Evolutionary conservation across 2,888 invertebrate genomes (phyloP), one percentile per base, ranked within the genome.

Genomic region (Deroplatys truncata): DNA sequence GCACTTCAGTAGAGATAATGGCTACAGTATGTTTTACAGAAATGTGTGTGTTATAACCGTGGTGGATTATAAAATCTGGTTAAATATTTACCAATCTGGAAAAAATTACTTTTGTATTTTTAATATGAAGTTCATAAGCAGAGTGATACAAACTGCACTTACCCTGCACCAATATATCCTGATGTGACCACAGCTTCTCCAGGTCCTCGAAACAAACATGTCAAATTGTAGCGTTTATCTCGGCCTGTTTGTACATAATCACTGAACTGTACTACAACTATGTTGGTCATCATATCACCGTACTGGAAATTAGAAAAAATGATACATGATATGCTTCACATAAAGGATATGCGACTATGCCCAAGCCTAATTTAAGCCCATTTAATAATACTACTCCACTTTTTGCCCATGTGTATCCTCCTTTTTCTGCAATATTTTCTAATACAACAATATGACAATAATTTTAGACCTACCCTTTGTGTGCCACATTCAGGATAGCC

Each of bases 401-500:
- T 43, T 43, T 7, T 43, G 43, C 10, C 13, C 43, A 43, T 13
- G 13, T 43, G 9, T 35, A 35, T 7, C 13, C 13, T 43, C 10
- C 13, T 43, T 5, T 5, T 13, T 43, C 13, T 10, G 43, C 43
- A 43, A 13, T 43, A 86, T 31, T 13, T 28, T 35, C 25, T 7
- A 84, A 84, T 31, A 28, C 1, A 28, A 84, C 5, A 15, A 28
- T 35, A 5, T 29, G 15, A 84, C 20, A 5, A 31, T 9, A 29
- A 31, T 20, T 35, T 25, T 28, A 84, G 5, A 86, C 29, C 5
- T 93, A 97, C 97, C 93, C 97, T 94, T 93, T 98, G 97, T 4
- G 98, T 98, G 85, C 98, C 98, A 93, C 98, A 98, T 93, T 98
- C 98, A 0, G 98, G 98, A 93, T 98, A 98, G n/a, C 98, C 98